Percentiles rank a stretch among this genome's conserved stretches.
These are phyloP conservation scores for Orthosia cruda DNA, from an alignment of 2,888 invertebrate genomes.

Conservation along the genomic window DNA sequence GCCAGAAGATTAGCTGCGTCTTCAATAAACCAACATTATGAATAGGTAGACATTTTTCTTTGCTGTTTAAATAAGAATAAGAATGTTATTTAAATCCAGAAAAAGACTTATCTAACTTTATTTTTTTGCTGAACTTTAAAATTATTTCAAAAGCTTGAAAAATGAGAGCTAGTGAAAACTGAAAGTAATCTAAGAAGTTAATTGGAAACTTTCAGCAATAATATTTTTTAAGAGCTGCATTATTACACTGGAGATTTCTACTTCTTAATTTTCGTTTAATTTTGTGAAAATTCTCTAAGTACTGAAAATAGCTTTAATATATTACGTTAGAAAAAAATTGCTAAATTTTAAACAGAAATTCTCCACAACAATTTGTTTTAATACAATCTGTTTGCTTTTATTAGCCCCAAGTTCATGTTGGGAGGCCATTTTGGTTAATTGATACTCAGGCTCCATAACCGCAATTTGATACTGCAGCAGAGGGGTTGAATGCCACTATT, in stretches of 20 bases:
- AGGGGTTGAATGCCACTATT: slow-evolving; percentile 77
- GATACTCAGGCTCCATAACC: slow-evolving; percentile 81
- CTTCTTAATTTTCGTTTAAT: slow-evolving; percentile 21
- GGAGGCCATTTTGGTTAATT: slow-evolving; percentile 82
- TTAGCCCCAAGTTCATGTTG: slow-evolving; percentile 47
- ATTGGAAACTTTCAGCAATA: slow-evolving; percentile 35
- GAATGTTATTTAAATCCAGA: not conserved
- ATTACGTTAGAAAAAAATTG: slow-evolving; percentile 5
- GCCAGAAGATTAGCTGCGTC: not conserved
- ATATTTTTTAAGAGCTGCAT: slow-evolving; percentile 29
- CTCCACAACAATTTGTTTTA: slow-evolving; percentile 5
- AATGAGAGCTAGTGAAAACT: slow-evolving; percentile 2
- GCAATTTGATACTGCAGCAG: slow-evolving; percentile 76
- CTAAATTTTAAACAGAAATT: slow-evolving; percentile 6
- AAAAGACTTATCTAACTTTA: not conserved
- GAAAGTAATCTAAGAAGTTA: slow-evolving; percentile 30
- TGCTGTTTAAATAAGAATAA: not conserved
- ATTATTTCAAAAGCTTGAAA: not conserved
- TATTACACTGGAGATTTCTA: slow-evolving; percentile 11
- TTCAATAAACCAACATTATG: slow-evolving; percentile 4
- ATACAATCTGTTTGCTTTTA: slow-evolving; percentile 27
- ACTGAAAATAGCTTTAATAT: slow-evolving; percentile 1
- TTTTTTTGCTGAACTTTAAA: not conserved
- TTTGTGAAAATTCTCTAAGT: slow-evolving; percentile 1
- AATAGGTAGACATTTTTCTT: not conserved